These are phyloP conservation scores for Lasioglossum vierecki DNA, from an alignment of 2,888 invertebrate species.

Conservation along the genomic window DNA sequence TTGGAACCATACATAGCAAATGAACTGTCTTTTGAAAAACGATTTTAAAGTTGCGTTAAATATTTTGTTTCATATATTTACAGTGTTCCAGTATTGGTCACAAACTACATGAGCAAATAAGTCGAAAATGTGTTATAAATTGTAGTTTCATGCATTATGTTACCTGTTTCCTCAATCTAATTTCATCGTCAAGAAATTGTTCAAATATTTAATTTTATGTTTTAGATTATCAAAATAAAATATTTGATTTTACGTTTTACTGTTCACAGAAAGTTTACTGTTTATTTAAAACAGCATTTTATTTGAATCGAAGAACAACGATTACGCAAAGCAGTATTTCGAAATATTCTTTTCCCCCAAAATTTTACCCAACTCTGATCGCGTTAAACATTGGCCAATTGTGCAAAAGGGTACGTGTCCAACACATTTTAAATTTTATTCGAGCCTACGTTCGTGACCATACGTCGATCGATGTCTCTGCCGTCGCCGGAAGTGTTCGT, in stretches of 20 bases:
- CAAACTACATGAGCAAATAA: neutral
- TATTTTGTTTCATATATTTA: neutral
- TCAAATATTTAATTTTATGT: neutral
- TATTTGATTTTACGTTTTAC: neutral
- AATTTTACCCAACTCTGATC: neutral
- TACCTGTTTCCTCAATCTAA: neutral
- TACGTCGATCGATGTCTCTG: slow-evolving; percentile 61
- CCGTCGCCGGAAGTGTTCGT: slow-evolving; percentile 72
- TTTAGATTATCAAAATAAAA: neutral
- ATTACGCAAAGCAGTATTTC: neutral
- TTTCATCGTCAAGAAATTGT: neutral
- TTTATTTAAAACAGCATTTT: neutral
- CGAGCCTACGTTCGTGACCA: slow-evolving; percentile 18
- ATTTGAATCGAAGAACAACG: neutral
- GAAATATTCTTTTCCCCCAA: neutral
- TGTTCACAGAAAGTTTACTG: neutral
- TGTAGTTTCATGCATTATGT: neutral
- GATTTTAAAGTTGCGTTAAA: neutral
- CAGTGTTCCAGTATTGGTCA: neutral
- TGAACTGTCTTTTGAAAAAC: too few species aligned
- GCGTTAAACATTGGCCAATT: neutral
- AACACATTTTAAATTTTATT: slow-evolving; percentile 15
- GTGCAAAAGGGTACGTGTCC: neutral
- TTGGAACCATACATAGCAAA: too few species aligned
- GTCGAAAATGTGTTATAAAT: neutral